Conservation (phyloP, 92 coral and sea anemone species). For the Isaurus tuberculatus region DNA sequence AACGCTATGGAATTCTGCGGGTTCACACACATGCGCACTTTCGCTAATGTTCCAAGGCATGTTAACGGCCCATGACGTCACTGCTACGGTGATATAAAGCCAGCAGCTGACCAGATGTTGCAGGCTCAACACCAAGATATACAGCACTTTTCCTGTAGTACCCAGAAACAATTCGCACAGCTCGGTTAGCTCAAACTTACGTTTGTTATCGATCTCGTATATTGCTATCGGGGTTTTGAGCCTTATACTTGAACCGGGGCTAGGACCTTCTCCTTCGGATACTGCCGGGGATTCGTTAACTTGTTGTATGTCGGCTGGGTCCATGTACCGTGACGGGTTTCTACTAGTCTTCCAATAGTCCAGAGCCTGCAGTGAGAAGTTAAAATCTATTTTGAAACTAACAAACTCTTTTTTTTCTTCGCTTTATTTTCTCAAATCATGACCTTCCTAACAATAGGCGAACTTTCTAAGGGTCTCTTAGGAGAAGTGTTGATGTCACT, state of each 20-base stretch:
- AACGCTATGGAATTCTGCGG: constrained; percentile 28
- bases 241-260: constrained; percentile 39
- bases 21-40: constrained; percentile 37
- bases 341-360: constrained; percentile 34
- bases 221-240: constrained; percentile 26
- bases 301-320: constrained; percentile 19
- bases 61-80: constrained; percentile 44
- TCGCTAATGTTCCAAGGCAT: constrained; percentile 42
- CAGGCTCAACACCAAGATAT: constrained; percentile 27
- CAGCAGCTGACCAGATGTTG: constrained; percentile 38
- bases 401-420: not conserved
- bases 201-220: constrained; percentile 43
- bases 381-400: not conserved
- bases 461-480: too few species aligned
- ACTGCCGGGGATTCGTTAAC: constrained; percentile 30
- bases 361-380: constrained; percentile 11
- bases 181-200: constrained; percentile 43
- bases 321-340: not conserved
- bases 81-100: constrained; percentile 42
- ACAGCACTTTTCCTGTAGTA: constrained; percentile 26
- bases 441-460: too few species aligned
- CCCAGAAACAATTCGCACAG: constrained; percentile 39
- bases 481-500: too few species aligned
- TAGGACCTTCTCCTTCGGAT: constrained; percentile 34
- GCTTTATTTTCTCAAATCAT: too few species aligned